phyloP scores from a whole-genome alignment of 2,797 vertebrate species.

The Sebastes nivosus region DNA sequence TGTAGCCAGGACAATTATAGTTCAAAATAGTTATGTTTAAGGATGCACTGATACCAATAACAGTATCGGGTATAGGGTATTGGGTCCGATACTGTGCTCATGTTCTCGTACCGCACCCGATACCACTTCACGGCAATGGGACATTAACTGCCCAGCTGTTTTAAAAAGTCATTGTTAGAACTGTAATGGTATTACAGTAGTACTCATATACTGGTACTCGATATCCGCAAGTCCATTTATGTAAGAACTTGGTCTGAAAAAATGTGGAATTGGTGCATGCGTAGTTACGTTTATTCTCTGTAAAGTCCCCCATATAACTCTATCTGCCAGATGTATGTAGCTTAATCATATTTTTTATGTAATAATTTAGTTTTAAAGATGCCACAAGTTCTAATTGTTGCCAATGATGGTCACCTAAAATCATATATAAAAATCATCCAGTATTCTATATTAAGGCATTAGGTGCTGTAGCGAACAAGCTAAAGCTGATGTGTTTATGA shows the following conservation, averaged over 20 bases:
- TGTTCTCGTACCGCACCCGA: too few species aligned
- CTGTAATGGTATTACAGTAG: too few species aligned
- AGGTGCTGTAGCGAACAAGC: neutral
- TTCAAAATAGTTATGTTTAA: neutral
- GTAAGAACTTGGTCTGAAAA: too few species aligned
- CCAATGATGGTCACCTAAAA: neutral
- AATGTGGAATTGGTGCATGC: too few species aligned
- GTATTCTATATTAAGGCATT: neutral
- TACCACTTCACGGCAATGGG: too few species aligned
- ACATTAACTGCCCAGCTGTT: too few species aligned
- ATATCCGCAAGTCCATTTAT: too few species aligned
- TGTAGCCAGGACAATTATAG: neutral
- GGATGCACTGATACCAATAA: neutral
- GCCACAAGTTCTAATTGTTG: neutral
- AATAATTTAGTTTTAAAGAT: neutral
- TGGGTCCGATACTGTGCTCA: too few species aligned
- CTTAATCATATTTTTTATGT: too few species aligned
- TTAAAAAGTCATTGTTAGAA: too few species aligned
- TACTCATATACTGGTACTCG: too few species aligned
- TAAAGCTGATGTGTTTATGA: neutral
- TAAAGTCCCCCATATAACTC: neutral
- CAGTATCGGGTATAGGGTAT: too few species aligned
- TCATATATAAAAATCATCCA: neutral
- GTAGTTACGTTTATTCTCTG: neutral
- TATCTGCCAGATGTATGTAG: neutral